These are phyloP conservation scores for Tragelaphus imberbis DNA, from an alignment of 2,113 vertebrate species.

Conservation along the genomic window DNA sequence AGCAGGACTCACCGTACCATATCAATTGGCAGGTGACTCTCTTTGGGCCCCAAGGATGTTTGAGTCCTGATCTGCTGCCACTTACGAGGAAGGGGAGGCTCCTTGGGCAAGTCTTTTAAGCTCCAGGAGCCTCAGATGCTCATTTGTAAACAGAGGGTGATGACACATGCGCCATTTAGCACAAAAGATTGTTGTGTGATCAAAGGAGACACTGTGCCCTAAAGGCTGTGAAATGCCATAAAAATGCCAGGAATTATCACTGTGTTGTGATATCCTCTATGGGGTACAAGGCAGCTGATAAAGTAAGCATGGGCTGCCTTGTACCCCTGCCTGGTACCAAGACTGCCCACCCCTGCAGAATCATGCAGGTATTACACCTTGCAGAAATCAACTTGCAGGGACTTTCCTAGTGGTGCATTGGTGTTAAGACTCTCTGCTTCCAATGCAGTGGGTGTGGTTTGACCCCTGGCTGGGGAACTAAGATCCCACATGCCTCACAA, in stretches of 20 bases:
- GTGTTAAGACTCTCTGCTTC: background rate
- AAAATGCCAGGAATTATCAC: fast-evolving
- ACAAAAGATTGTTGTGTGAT: no score
- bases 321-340: no score
- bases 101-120: fast-evolving
- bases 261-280: fast-evolving
- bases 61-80: background rate
- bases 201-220: background rate
- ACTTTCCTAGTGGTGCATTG: background rate
- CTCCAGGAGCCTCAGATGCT: background rate
- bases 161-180: fast-evolving
- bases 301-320: background rate
- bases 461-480: background rate
- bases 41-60: background rate
- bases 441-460: background rate
- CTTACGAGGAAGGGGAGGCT: background rate
- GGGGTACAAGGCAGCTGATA: fast-evolving
- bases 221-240: no score
- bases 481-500: background rate
- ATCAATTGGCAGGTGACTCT: no score
- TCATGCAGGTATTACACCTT: fast-evolving
- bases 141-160: fast-evolving
- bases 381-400: background rate
- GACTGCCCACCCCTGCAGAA: fast-evolving
- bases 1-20: background rate